Percentiles rank a stretch among this genome's conserved stretches.
phyloP scores from a whole-genome alignment of 2,888 invertebrate genomes.

The Rhagonycha lutea region DNA sequence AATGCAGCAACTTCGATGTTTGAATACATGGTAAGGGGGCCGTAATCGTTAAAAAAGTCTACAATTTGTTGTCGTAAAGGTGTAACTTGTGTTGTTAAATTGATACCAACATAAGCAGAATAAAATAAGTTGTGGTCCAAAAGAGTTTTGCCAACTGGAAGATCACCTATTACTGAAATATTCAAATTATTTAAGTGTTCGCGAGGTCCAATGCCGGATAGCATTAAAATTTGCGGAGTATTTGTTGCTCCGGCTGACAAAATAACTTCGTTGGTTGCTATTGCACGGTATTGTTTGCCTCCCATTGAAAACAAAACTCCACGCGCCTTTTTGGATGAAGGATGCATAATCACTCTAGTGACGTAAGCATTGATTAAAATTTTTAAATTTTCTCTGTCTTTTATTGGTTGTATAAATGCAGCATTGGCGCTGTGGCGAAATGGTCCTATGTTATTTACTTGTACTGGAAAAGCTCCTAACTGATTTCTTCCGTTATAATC shows the following conservation, averaged over 20 bases:
- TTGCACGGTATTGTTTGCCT: slow-evolving; percentile 54
- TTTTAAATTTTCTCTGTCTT: slow-evolving; percentile 61
- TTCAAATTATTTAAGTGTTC: slow-evolving; percentile 31
- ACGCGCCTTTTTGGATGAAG: slow-evolving; percentile 55
- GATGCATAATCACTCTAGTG: slow-evolving; percentile 61
- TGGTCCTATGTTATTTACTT: slow-evolving; percentile 64
- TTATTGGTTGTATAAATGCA: slow-evolving; percentile 62
- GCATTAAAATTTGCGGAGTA: slow-evolving; percentile 41
- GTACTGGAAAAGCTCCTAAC: slow-evolving; percentile 66
- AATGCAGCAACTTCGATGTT: slow-evolving; percentile 35
- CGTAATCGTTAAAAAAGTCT: slow-evolving; percentile 33
- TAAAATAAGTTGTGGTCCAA: slow-evolving; percentile 76
- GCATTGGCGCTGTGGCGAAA: slow-evolving; percentile 63
- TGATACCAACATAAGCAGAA: slow-evolving; percentile 63
- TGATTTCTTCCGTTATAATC: slow-evolving; percentile 68
- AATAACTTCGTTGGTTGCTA: slow-evolving; percentile 70
- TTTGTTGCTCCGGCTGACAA: slow-evolving; percentile 78
- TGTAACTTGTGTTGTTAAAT: slow-evolving; percentile 13
- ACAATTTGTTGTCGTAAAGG: slow-evolving; percentile 18
- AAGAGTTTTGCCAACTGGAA: slow-evolving; percentile 32
- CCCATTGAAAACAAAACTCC: slow-evolving; percentile 62
- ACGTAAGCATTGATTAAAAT: slow-evolving; percentile 61
- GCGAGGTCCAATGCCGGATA: slow-evolving; percentile 43
- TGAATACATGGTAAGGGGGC: slow-evolving; percentile 33
- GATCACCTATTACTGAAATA: slow-evolving; percentile 36